Percentiles rank a stretch among this genome's conserved stretches.
phyloP scores from a whole-genome alignment of 1,140 invertebrate species.

The Aphelinus atriplicis region DNA sequence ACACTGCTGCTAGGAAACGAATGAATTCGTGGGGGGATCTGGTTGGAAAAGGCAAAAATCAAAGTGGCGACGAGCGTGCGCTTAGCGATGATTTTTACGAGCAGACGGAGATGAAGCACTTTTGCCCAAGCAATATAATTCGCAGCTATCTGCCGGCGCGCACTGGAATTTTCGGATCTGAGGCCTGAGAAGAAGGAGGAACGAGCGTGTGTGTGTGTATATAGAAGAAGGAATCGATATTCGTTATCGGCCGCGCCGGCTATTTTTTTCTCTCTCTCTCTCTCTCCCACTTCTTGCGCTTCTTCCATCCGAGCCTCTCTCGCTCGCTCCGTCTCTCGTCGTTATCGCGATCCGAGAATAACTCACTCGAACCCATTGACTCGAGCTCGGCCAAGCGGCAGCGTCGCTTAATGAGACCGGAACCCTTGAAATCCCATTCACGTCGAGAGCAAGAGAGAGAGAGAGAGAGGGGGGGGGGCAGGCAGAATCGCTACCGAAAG shows the following conservation, averaged over 20 bases:
- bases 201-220: background rate
- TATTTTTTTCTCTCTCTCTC: background rate
- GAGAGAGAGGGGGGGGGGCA: background rate
- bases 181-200: background rate
- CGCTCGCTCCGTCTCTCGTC: constrained; percentile 4
- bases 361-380: constrained; percentile 41
- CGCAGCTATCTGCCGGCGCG: too few species aligned
- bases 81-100: too few species aligned
- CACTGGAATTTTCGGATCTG: too few species aligned
- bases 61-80: too few species aligned
- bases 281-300: background rate
- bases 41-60: too few species aligned
- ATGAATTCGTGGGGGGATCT: too few species aligned
- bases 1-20: too few species aligned
- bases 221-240: constrained; percentile 38
- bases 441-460: constrained; percentile 12
- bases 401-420: constrained; percentile 34
- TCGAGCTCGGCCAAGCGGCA: constrained; percentile 6
- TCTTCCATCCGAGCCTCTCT: background rate
- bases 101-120: too few species aligned
- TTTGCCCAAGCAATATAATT: too few species aligned
- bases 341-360: constrained; percentile 42
- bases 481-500: background rate
- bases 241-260: constrained; percentile 14
- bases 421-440: constrained; percentile 41